phyloP scores from a whole-genome alignment of 2,888 invertebrate species.

The Hirtodrosophila trivittata region DNA sequence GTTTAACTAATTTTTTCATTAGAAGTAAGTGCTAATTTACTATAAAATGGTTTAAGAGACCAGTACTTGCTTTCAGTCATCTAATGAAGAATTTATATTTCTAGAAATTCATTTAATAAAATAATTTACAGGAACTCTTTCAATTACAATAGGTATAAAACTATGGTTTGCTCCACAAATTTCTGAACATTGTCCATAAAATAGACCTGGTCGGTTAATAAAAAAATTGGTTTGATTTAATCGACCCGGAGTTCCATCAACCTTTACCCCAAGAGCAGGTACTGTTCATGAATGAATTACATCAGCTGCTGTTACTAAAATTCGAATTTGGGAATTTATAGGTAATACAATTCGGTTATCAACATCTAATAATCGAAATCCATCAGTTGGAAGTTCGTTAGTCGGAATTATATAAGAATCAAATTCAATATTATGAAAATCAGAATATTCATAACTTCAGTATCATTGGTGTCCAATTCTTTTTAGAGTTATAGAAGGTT shows the following conservation, averaged over 20 bases:
- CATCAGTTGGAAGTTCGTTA: constrained; percentile 81
- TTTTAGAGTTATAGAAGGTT: constrained; percentile 86
- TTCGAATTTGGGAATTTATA: constrained; percentile 87
- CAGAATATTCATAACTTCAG: constrained; percentile 88
- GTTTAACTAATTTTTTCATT: constrained; percentile 86
- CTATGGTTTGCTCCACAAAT: constrained; percentile 92
- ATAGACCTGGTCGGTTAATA: constrained; percentile 87
- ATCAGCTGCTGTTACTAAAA: constrained; percentile 87
- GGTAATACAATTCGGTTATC: constrained; percentile 87
- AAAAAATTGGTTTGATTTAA: constrained; percentile 87
- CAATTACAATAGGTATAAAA: constrained; percentile 90
- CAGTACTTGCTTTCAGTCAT: constrained; percentile 89
- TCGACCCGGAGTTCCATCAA: constrained; percentile 88
- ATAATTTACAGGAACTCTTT: constrained; percentile 85
- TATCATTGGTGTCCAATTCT: constrained; percentile 88
- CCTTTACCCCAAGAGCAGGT: constrained; percentile 87
- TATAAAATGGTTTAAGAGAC: constrained; percentile 89
- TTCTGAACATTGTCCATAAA: constrained; percentile 91
- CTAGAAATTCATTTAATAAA: constrained; percentile 86
- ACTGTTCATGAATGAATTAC: constrained; percentile 89
- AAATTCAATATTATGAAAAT: constrained; percentile 86
- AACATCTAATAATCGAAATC: constrained; percentile 87
- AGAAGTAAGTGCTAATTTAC: constrained; percentile 87
- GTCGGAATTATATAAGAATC: constrained; percentile 87
- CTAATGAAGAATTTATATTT: constrained; percentile 85